Evolutionary conservation across 2,888 invertebrate genomes (phyloP), one percentile per base, ranked within the genome.

Genomic region (Synergus umbraculus): DNA sequence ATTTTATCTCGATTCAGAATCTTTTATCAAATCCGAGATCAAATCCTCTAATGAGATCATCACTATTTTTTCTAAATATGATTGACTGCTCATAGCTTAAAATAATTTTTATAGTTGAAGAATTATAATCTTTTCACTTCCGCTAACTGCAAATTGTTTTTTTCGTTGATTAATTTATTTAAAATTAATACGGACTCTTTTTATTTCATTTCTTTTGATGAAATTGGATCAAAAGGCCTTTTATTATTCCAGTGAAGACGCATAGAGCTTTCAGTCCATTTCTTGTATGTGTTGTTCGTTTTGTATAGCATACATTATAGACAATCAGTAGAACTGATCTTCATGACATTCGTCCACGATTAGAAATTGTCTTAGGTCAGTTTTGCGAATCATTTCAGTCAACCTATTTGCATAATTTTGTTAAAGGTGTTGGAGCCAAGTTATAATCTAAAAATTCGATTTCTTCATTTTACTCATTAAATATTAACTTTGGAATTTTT

Each of bases 271-370:
- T 54, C n/a, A n/a, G 2, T n/a, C n/a, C n/a, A 54, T 54, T 54
- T 54, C 8, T 54, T n/a, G n/a, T 7, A n/a, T 54, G 54, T 54
- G n/a, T n/a, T 54, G n/a, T n/a, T 54, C 54, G n/a, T 54, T 54
- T 54, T 54, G n/a, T 15, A 54, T 54, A n/a, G n/a, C 54, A 54
- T 54, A 54, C n/a, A 54, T 54, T 54, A 54, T 54, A n/a, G 54
- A 54, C n/a, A 54, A 54, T 54, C 54, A n/a, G 54, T 54, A 54
- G 8, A 54, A 9, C 54, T 54, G 54, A 54, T 54, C 54, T n/a
- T n/a, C 54, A n/a, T 9, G 54, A 54, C n/a, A 54, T 54, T 54
- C 54, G 9, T 54, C 9, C 54, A 54, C n/a, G n/a, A 54, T 54
- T 54, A 54, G n/a, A n/a, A 54, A 54, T 54, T n/a, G 54, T 4